Evolutionary conservation across 2,113 vertebrate species (phyloP).

Genomic region (Pica pica): DNA sequence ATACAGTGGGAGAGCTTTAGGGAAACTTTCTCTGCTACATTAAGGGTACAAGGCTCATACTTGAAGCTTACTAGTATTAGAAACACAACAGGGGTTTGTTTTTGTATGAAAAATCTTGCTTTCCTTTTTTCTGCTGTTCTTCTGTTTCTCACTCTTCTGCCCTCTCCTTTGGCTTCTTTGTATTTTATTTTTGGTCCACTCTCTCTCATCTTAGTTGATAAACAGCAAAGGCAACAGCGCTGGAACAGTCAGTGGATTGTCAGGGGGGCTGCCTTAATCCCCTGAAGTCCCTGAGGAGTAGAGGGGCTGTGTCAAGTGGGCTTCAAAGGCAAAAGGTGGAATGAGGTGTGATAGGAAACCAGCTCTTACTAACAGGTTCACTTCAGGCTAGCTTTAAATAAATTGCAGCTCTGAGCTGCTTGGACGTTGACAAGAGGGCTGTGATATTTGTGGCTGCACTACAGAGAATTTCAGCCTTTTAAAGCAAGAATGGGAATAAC

Average conservation of each 20-base stretch:
- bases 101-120: neutral
- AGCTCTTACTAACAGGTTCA: slow-evolving; percentile 66
- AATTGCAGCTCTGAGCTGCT: slow-evolving; percentile 49
- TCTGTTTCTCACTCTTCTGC: neutral
- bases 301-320: slow-evolving; percentile 41
- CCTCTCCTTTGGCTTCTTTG: neutral
- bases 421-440: slow-evolving; percentile 32
- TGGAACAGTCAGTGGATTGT: slow-evolving; percentile 29
- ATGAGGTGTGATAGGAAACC: slow-evolving; percentile 59
- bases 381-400: slow-evolving; percentile 66
- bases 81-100: neutral
- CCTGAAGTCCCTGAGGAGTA: slow-evolving; percentile 19
- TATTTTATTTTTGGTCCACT: neutral
- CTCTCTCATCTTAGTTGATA: neutral
- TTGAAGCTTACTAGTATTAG: neutral
- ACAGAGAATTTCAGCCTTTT: slow-evolving; percentile 40
- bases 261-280: slow-evolving; percentile 27
- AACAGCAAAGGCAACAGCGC: neutral
- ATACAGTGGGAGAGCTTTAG: neutral
- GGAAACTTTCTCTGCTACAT: neutral
- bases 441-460: slow-evolving; percentile 33
- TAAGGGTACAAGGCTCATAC: neutral
- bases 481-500: neutral
- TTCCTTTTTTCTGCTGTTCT: accelerated
- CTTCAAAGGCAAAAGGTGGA: slow-evolving; percentile 55